Conservation (phyloP, 2,113 vertebrate genomes). For the Oreochromis tanganicae region DNA sequence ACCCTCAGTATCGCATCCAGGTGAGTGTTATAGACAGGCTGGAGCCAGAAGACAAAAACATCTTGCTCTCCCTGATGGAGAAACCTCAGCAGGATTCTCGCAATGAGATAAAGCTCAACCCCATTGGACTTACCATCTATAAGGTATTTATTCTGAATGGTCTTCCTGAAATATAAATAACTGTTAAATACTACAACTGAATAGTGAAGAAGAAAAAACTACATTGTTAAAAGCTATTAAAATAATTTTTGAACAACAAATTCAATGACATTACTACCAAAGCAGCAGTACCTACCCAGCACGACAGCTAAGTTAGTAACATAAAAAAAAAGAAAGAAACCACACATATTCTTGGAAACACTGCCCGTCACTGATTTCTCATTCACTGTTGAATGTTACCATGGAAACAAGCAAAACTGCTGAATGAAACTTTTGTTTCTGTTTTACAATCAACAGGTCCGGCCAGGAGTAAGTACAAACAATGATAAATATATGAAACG, state of each 20-base stretch:
- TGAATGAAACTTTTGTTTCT: not conserved
- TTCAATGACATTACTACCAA: too few relatives aligned
- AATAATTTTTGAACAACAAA: not conserved
- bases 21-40: not conserved
- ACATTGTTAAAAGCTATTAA: not conserved
- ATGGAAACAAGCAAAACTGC: not conserved
- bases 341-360: too few relatives aligned
- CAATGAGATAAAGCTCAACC: not conserved
- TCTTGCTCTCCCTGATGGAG: conserved; percentile 46
- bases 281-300: too few relatives aligned
- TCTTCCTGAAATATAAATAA: not conserved
- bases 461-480: conserved; percentile 27
- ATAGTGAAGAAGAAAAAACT: not conserved
- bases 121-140: not conserved
- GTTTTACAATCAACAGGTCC: conserved; percentile 19
- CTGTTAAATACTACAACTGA: not conserved
- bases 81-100: not conserved
- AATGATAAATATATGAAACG: not conserved
- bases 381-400: not conserved
- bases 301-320: too few relatives aligned
- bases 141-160: not conserved
- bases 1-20: conserved; percentile 45
- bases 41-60: conserved; percentile 17
- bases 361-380: not conserved
- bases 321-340: too few relatives aligned